phyloP scores from a whole-genome alignment of 2,888 invertebrate species.

The Agapostemon virescens region DNA sequence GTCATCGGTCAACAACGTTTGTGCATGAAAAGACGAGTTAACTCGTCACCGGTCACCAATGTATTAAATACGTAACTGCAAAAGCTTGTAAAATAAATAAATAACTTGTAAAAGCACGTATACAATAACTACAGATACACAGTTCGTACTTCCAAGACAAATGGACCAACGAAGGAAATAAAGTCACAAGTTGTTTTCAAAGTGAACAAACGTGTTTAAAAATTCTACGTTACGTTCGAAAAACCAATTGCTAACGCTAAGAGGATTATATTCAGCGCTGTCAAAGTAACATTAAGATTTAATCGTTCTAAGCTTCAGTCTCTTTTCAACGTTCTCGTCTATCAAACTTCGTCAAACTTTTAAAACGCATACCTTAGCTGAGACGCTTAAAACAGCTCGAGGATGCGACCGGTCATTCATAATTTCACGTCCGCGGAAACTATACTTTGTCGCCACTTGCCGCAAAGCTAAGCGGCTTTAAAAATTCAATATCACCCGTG shows the following conservation, averaged over 20 bases:
- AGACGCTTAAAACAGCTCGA: not conserved
- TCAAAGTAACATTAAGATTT: not conserved
- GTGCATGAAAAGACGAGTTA: too few species aligned
- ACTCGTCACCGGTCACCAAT: too few species aligned
- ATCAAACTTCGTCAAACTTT: not conserved
- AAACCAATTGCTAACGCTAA: not conserved
- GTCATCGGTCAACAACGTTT: too few species aligned
- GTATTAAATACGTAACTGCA: too few species aligned
- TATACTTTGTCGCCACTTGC: not conserved
- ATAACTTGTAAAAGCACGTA: too few species aligned
- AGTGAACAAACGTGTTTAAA: not conserved
- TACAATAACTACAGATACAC: too few species aligned
- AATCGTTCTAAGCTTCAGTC: not conserved
- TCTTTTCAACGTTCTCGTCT: not conserved
- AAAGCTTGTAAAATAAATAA: too few species aligned
- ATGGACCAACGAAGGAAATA: not conserved
- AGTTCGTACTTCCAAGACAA: too few species aligned
- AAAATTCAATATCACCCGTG: slow-evolving; percentile 7
- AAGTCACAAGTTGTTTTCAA: not conserved
- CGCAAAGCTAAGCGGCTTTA: not conserved
- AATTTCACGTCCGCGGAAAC: not conserved
- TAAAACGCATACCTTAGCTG: not conserved
- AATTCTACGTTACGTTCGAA: not conserved
- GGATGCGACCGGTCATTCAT: not conserved
- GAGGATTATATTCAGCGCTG: not conserved